Percentiles rank a stretch among this genome's conserved stretches.
phyloP scores from a whole-genome alignment of 2,113 vertebrate genomes.

The Xyliphius kryptos region DNA sequence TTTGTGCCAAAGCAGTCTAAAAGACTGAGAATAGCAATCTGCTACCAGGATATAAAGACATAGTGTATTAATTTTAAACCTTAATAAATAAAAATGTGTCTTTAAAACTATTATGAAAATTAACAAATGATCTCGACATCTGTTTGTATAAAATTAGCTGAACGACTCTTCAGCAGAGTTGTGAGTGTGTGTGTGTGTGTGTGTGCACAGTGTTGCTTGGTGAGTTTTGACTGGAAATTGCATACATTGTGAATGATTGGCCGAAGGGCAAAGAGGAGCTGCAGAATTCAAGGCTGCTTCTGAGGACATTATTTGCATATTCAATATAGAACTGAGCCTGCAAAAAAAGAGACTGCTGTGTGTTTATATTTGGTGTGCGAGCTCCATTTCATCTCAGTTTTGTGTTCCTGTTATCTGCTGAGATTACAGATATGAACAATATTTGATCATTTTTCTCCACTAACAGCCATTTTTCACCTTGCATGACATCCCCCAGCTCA shows the following conservation, averaged over 20 bases:
- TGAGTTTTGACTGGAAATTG: conserved; percentile 29
- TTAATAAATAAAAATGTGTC: no score
- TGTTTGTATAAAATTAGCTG: conserved; percentile 74
- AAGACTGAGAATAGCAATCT: conserved; percentile 81
- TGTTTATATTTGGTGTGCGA: conserved; percentile 20
- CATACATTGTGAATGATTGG: conserved; percentile 37
- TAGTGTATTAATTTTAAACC: conserved; percentile 76
- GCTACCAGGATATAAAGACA: conserved; percentile 77
- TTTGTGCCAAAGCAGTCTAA: conserved; percentile 64
- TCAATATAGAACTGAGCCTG: conserved; percentile 17
- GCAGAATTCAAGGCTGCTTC: conserved; percentile 30
- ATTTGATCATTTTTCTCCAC: conserved; percentile 51
- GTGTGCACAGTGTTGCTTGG: no score
- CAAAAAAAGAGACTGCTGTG: conserved; percentile 5
- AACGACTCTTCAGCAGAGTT: conserved; percentile 67
- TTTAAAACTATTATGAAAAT: conserved; percentile 56
- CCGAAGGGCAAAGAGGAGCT: conserved; percentile 32
- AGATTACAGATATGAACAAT: conserved; percentile 42
- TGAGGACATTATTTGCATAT: conserved; percentile 29
- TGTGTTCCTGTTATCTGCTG: conserved; percentile 34
- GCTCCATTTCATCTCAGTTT: conserved; percentile 19
- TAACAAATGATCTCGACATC: conserved; percentile 82
- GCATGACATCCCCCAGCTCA: conserved; percentile 16
- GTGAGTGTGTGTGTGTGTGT: conserved; percentile 66
- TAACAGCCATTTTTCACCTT: conserved; percentile 58